Base-by-base conservation (phyloP, 2,888 invertebrate species). In the Branchinecta sandiegonensis region DNA sequence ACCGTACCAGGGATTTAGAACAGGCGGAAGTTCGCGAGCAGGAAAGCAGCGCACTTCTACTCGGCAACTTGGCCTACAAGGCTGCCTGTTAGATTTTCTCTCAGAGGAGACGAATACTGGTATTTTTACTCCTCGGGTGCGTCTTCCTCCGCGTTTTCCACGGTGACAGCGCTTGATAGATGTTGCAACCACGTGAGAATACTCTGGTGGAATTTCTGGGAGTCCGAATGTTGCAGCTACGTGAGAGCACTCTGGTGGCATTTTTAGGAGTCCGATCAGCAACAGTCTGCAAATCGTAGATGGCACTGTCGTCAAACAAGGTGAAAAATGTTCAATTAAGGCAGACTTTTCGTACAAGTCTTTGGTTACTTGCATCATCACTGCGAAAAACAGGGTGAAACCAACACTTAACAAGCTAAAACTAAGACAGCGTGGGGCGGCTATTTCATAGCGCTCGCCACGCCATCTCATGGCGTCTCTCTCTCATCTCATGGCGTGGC, bases 41-140 rank as follows among this genome's bases (percentile, higher is more conserved):
- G 56, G 56, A 56, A 56, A 8, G 8, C 7, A 56, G n/a, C n/a
- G 13, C 2, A 50, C 50, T 50, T 7, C 7, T 56, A 56, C 56
- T 56, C n/a, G 56, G 56, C 56, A 56, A 56, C 56, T 56, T 56
- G 8, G 56, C 14, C 56, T 56, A 56, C 56, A 9, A n/a, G 8
- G 56, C 9, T 8, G 56, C 8, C n/a, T 14, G n/a, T 56, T 56
- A 56, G 56, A 14, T 14, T 56, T 56, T n/a, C n/a, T 8, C 56
- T 14, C 14, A 56, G 56, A 8, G n/a, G 56, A 56, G 14, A 56
- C n/a, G 13, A 50, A 50, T 2, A 13, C 50, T 50, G 50, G 50
- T 2, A 50, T 50, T n/a, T 50, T 50, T 8, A 8, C 14, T 14
- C 56, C 56, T 14, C 8, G n/a, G n/a, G n/a, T 56, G 56, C n/a